A percentile compares a stretch with the other conserved stretches of the same genome.
Evolutionary conservation across 1,140 invertebrate species (phyloP).

Genomic region (Ceratosolen solmsi): DNA sequence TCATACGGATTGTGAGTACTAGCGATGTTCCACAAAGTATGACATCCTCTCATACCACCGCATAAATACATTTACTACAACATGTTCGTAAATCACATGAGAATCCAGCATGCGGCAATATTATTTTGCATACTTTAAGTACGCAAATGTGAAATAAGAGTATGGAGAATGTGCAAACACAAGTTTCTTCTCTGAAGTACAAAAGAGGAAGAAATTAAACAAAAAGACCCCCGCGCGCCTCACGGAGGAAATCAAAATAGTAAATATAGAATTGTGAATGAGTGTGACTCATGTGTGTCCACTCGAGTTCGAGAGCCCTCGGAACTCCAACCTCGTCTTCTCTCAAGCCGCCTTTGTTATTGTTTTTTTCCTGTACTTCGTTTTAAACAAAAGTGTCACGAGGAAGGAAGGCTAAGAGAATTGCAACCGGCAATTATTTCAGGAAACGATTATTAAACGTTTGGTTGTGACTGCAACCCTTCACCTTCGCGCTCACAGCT

Average conservation of each 20-base stretch:
- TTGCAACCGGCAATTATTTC: background rate
- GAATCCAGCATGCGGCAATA: background rate
- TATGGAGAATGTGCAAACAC: background rate
- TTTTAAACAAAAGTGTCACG: background rate
- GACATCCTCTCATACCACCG: too few relatives aligned
- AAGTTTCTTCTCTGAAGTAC: background rate
- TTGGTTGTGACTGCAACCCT: background rate
- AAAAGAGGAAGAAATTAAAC: background rate
- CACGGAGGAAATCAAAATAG: background rate
- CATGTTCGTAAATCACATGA: background rate
- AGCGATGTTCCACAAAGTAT: too few relatives aligned
- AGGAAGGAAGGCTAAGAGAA: background rate
- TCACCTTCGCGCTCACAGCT: background rate
- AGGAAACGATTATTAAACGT: background rate
- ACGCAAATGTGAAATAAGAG: background rate
- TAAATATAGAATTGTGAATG: conserved; percentile 2
- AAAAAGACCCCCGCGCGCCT: background rate
- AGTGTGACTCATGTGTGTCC: conserved; percentile 44
- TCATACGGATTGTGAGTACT: too few relatives aligned
- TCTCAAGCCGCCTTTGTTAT: background rate
- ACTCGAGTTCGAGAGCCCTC: too few relatives aligned
- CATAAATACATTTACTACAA: background rate
- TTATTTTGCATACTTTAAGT: background rate
- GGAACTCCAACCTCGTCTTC: too few relatives aligned
- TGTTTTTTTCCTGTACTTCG: background rate